phyloP scores from a whole-genome alignment of 2,113 vertebrate genomes.

The Phocoena phocoena region DNA sequence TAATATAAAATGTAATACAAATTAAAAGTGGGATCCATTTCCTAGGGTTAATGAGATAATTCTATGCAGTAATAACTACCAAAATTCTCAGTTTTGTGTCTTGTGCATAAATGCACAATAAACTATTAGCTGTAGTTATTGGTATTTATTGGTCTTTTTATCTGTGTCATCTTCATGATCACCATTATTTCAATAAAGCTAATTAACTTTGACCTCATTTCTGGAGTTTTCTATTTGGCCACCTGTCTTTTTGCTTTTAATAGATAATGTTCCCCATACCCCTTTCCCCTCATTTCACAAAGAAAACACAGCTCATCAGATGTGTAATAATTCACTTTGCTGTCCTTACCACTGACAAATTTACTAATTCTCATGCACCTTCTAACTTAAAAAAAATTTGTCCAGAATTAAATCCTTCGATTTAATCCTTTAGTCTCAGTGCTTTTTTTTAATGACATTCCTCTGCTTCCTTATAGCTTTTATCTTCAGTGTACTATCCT shows the following conservation, averaged over 20 bases:
- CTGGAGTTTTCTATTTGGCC: not conserved
- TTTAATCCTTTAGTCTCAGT: not conserved
- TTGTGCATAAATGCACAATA: not conserved
- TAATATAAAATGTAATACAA: not conserved
- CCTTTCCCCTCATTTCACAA: not conserved
- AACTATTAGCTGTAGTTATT: not conserved
- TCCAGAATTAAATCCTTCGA: not conserved
- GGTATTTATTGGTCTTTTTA: not conserved
- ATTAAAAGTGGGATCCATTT: not conserved
- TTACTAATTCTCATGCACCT: not conserved
- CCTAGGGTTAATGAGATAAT: not conserved
- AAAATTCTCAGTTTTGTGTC: not conserved
- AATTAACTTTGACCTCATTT: not conserved
- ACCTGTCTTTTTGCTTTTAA: not conserved
- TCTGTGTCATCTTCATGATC: not conserved
- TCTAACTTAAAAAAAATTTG: not conserved
- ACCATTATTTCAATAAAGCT: not conserved
- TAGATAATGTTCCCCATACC: not conserved
- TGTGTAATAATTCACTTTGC: not conserved
- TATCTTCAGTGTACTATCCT: too few species aligned
- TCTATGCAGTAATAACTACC: not conserved
- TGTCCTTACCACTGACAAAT: not conserved
- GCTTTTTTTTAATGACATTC: not conserved
- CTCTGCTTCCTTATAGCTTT: not conserved
- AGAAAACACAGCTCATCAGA: not conserved